Evolutionary conservation across 64 coral and sea anemone genomes (phyloP).

Genomic region (Montipora efflorescens): DNA sequence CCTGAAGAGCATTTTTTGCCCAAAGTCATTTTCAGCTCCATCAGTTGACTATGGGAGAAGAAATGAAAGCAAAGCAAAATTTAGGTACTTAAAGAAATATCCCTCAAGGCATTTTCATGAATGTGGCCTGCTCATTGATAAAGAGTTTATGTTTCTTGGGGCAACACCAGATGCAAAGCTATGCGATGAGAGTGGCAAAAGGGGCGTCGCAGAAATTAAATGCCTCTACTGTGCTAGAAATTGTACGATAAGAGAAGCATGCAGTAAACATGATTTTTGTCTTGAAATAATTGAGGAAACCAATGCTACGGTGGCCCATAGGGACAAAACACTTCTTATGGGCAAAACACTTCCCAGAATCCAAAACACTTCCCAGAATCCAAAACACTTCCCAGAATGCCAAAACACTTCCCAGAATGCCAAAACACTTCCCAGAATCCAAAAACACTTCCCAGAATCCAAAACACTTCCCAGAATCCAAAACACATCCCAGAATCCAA

Average conservation of each 20-base stretch:
- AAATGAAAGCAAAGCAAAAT: slow-evolving; percentile 47
- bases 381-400: too few relatives aligned
- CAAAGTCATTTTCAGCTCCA: slow-evolving; percentile 47
- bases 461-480: too few relatives aligned
- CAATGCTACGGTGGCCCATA: too few relatives aligned
- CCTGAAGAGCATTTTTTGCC: slow-evolving; percentile 34
- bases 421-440: too few relatives aligned
- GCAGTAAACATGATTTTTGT: slow-evolving; percentile 15
- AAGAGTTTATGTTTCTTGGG: slow-evolving; percentile 1
- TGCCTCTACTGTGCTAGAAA: slow-evolving; percentile 59
- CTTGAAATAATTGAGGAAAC: slow-evolving; percentile 17
- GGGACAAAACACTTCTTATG: too few relatives aligned
- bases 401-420: too few relatives aligned
- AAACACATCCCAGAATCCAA: too few relatives aligned
- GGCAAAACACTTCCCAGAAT: too few relatives aligned
- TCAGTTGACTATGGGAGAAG: slow-evolving; percentile 53
- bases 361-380: too few relatives aligned
- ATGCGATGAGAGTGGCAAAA: neutral
- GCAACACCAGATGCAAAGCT: too few relatives aligned
- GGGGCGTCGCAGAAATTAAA: slow-evolving; percentile 23
- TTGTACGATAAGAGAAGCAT: slow-evolving; percentile 15
- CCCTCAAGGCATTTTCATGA: slow-evolving; percentile 54
- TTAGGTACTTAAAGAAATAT: slow-evolving; percentile 11
- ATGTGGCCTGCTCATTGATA: slow-evolving; percentile 31
- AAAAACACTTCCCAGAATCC: too few relatives aligned